Conservation (phyloP, 2,113 vertebrate species). For the Nothocercus nigrocapillus region DNA sequence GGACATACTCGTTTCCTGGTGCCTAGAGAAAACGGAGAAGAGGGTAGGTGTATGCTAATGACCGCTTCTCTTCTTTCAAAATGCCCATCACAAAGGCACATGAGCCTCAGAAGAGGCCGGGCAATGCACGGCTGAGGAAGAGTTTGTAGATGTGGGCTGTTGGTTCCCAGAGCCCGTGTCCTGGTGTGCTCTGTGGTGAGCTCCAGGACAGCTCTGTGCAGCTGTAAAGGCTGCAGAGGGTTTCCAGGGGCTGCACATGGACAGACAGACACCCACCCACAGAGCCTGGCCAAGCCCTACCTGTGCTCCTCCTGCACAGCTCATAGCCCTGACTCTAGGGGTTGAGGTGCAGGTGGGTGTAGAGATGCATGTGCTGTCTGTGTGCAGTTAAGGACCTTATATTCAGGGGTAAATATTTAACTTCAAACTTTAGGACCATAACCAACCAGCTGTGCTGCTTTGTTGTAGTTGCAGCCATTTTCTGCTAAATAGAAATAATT, state of each 20-base stretch:
- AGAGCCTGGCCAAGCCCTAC: not conserved
- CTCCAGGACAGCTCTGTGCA: not conserved
- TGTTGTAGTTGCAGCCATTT: not conserved
- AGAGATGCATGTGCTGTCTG: not conserved
- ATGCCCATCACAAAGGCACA: not conserved
- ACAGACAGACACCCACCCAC: not conserved
- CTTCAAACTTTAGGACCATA: not conserved
- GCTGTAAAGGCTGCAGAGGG: not conserved
- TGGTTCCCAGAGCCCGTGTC: not conserved
- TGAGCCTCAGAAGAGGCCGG: not conserved
- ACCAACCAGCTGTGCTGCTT: not conserved
- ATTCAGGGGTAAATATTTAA: fast-evolving
- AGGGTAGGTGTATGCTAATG: not conserved
- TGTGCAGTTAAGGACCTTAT: not conserved
- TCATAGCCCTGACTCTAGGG: not conserved
- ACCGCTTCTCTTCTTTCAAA: not conserved
- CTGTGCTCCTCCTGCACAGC: fast-evolving
- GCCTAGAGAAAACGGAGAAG: not conserved
- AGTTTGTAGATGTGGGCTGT: not conserved
- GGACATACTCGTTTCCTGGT: not conserved
- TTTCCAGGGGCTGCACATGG: not conserved
- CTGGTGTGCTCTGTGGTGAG: fast-evolving
- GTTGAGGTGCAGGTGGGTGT: not conserved
- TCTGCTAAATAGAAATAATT: not conserved
- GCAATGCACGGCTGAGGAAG: not conserved